Percentiles rank a stretch among this genome's conserved stretches.
Conservation (phyloP, 2,797 vertebrate genomes). For the Bryconaethiops microstoma region DNA sequence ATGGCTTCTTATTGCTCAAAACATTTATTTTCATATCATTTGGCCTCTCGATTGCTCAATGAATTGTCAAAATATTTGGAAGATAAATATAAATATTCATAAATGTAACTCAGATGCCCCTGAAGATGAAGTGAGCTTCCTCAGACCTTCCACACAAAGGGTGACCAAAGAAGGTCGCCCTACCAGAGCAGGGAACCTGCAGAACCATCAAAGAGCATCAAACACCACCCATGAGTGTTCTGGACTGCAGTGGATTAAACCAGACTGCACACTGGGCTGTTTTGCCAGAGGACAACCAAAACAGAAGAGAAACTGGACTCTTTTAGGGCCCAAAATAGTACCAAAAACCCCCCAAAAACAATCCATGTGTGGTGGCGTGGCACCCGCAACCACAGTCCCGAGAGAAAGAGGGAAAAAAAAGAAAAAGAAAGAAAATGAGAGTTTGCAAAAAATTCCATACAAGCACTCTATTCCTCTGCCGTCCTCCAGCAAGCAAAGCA, state of each 20-base stretch:
- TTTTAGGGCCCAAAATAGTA: conserved; percentile 1
- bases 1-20: no score
- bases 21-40: no score
- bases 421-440: neutral
- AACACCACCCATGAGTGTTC: no score
- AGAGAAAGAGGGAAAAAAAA: neutral
- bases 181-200: no score
- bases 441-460: neutral
- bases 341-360: neutral
- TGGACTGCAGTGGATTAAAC: neutral
- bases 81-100: no score
- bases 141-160: no score
- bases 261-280: neutral
- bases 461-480: neutral
- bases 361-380: neutral
- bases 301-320: neutral
- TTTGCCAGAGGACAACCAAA: neutral
- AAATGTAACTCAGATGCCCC: no score
- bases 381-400: neutral
- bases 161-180: no score
- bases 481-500: neutral
- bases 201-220: no score
- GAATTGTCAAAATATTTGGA: no score
- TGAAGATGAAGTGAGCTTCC: no score
- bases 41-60: no score